Evolutionary conservation across 2,888 invertebrate genomes (phyloP).

Genomic region (Andrena camellia): DNA sequence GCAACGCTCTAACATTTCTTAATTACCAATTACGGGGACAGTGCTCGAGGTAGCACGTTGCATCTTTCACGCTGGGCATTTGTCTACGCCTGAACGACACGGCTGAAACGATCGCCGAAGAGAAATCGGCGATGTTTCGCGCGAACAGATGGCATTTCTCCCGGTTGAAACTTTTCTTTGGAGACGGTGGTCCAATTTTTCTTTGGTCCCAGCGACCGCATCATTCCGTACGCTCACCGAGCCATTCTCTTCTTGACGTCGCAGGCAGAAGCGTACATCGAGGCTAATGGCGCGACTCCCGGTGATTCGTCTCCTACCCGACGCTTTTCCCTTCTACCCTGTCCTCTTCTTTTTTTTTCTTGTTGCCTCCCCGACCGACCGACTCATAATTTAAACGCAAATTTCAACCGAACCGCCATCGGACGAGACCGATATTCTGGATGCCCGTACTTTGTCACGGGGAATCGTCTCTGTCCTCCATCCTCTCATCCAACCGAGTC

Average conservation of each 20-base stretch:
- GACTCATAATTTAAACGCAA: slow-evolving; percentile 24
- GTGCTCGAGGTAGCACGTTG: neutral
- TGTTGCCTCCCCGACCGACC: slow-evolving; percentile 11
- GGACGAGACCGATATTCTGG: too few relatives aligned
- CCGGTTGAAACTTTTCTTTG: slow-evolving; percentile 43
- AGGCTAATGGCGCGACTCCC: slow-evolving; percentile 64
- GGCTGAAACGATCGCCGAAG: slow-evolving; percentile 4
- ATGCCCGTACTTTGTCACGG: too few relatives aligned
- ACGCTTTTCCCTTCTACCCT: slow-evolving; percentile 26
- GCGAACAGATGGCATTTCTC: slow-evolving; percentile 41
- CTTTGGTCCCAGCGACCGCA: slow-evolving; percentile 46
- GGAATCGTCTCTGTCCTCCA: too few relatives aligned
- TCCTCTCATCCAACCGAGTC: too few relatives aligned
- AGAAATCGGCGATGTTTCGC: slow-evolving; percentile 34
- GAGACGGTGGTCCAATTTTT: slow-evolving; percentile 49
- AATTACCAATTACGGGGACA: slow-evolving; percentile 38
- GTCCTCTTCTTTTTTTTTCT: slow-evolving; percentile 25
- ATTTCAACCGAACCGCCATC: neutral
- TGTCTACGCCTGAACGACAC: neutral
- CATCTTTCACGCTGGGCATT: slow-evolving; percentile 1
- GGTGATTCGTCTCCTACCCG: slow-evolving; percentile 57
- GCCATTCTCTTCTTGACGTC: slow-evolving; percentile 51
- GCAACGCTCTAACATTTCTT: slow-evolving; percentile 35
- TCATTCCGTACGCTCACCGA: slow-evolving; percentile 55
- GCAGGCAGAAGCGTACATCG: slow-evolving; percentile 61